These are phyloP conservation scores for Threskiornis aethiopicus DNA, from an alignment of 2,797 vertebrate genomes.

Conservation along the genomic window DNA sequence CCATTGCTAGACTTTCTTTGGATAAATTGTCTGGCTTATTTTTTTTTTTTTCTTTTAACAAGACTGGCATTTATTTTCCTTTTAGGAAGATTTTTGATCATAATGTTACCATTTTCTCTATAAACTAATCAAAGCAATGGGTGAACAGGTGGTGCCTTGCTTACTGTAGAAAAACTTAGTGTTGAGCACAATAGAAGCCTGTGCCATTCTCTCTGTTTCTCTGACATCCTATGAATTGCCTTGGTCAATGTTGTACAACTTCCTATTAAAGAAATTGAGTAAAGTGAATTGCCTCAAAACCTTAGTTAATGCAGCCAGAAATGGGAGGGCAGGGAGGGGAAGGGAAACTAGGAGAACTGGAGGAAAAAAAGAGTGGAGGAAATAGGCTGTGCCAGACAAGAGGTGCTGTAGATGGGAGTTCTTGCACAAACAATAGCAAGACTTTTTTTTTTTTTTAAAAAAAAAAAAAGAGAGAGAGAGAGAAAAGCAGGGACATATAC, in stretches of 20 bases:
- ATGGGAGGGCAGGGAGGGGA: fast-evolving
- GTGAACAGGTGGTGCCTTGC: not conserved
- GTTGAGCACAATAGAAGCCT: not conserved
- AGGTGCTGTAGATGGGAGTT: not conserved
- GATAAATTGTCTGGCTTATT: not conserved
- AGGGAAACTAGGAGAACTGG: not conserved
- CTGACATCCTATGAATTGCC: not conserved
- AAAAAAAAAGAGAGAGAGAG: fast-evolving
- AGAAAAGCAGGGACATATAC: not conserved
- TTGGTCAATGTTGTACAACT: not conserved
- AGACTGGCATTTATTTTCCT: not conserved
- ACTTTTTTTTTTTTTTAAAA: not conserved
- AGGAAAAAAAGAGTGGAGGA: not conserved
- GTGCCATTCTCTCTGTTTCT: not conserved
- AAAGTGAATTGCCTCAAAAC: not conserved
- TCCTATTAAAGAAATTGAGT: not conserved
- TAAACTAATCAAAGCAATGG: not conserved
- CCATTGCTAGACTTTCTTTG: not conserved
- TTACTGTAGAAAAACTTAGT: not conserved
- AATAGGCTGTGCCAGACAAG: not conserved
- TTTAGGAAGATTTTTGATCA: not conserved
- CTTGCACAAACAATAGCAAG: not conserved
- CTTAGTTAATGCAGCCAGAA: not conserved
- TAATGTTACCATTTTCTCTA: not conserved
- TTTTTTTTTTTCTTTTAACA: not conserved